A percentile compares a stretch with the other conserved stretches of the same genome.
Evolutionary conservation across 2,113 vertebrate genomes (phyloP).

Genomic region (Nesoenas mayeri): DNA sequence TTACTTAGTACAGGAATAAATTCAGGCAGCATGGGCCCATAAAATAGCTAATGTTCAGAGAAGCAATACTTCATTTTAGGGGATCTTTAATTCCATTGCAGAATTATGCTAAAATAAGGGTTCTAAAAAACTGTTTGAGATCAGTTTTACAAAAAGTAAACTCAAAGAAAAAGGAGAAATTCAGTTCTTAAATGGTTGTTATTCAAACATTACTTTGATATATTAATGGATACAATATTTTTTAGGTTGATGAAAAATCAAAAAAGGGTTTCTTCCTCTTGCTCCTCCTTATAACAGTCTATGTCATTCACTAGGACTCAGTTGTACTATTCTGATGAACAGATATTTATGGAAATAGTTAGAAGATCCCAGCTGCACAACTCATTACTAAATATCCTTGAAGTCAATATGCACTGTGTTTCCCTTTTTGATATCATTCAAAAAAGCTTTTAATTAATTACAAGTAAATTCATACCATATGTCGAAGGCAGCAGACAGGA

Average conservation of each 20-base stretch:
- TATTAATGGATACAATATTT: not conserved
- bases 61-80: not conserved
- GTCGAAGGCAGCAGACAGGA: not conserved
- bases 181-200: not conserved
- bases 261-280: not conserved
- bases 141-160: not conserved
- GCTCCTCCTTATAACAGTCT: not conserved
- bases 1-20: not conserved
- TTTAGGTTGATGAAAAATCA: not conserved
- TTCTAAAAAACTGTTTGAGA: not conserved
- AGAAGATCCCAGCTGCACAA: not conserved
- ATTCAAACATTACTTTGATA: not conserved
- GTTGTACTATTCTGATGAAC: not conserved
- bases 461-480: conserved; percentile 20
- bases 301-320: not conserved
- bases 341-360: conserved; percentile 25
- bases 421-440: not conserved
- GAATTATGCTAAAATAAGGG: not conserved
- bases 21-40: not conserved
- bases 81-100: not conserved
- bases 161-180: not conserved
- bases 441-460: conserved; percentile 15
- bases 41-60: not conserved
- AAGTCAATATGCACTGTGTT: not conserved
- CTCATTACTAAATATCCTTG: not conserved